Conservation (phyloP, 1,140 invertebrate species). For the Trissolcus basalis region DNA sequence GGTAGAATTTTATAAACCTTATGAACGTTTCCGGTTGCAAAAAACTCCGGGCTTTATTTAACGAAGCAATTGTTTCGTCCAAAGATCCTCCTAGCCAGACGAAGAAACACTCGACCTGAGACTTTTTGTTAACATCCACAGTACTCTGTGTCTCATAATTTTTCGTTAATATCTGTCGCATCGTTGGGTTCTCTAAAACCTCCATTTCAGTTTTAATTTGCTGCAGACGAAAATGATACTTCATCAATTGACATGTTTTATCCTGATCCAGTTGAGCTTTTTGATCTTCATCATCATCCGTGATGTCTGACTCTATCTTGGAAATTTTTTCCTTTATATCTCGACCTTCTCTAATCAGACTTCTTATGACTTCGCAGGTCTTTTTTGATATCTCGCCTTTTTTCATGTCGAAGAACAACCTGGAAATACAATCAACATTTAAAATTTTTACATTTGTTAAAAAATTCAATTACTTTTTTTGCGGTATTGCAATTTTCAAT, state of each 20-base stretch:
- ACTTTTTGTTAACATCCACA: slow-evolving; percentile 47
- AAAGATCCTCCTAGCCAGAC: slow-evolving; percentile 75
- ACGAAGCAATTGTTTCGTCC: slow-evolving; percentile 72
- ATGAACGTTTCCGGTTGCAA: slow-evolving; percentile 67
- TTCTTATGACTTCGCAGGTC: slow-evolving; percentile 77
- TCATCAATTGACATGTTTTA: slow-evolving; percentile 74
- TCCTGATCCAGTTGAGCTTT: slow-evolving; percentile 63
- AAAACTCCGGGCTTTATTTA: slow-evolving; percentile 70
- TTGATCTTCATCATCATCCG: slow-evolving; percentile 71
- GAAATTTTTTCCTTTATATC: slow-evolving; percentile 76
- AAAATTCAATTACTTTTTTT: no score
- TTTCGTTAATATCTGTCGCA: slow-evolving; percentile 74
- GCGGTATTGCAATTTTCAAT: no score
- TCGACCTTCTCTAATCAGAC: slow-evolving; percentile 76
- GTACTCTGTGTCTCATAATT: slow-evolving; percentile 63
- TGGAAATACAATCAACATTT: no score
- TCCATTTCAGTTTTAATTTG: slow-evolving; percentile 80
- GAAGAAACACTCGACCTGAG: slow-evolving; percentile 69
- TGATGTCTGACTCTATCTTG: slow-evolving; percentile 73
- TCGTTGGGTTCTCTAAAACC: slow-evolving; percentile 78
- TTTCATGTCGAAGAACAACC: slow-evolving; percentile 79
- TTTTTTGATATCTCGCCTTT: slow-evolving; percentile 74
- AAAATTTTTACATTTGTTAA: no score
- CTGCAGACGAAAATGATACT: slow-evolving; percentile 77
- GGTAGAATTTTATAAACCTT: slow-evolving; percentile 33